Percentiles rank a stretch among this genome's conserved stretches.
These are phyloP conservation scores for Leucania comma DNA, from an alignment of 2,888 invertebrate species.

Conservation along the genomic window DNA sequence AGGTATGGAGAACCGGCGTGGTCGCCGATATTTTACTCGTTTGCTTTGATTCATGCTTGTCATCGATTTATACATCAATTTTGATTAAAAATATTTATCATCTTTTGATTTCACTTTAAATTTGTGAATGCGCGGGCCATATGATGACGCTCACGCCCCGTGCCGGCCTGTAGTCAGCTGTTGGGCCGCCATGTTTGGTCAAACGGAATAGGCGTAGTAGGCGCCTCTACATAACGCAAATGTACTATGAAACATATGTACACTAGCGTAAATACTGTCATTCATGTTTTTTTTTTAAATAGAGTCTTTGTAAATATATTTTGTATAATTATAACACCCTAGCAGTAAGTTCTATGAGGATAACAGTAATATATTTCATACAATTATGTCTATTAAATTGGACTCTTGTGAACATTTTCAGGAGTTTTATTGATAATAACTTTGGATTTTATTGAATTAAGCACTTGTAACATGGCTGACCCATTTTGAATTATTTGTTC, in stretches of 20 bases:
- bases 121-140: constrained; percentile 73
- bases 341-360: constrained; percentile 8
- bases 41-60: constrained; percentile 35
- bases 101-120: constrained; percentile 31
- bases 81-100: constrained; percentile 18
- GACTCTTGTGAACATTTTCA: background rate
- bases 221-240: constrained; percentile 77
- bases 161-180: constrained; percentile 90
- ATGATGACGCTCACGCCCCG: constrained; percentile 85
- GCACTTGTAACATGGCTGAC: background rate
- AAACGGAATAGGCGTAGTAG: constrained; percentile 90
- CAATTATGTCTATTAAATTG: background rate
- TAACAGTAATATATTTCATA: constrained; percentile 6
- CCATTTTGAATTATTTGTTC: background rate
- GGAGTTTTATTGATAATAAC: background rate
- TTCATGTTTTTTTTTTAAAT: constrained; percentile 69
- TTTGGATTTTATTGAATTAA: background rate
- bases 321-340: background rate
- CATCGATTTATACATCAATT: constrained; percentile 1
- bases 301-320: constrained; percentile 16
- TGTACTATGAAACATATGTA: constrained; percentile 78
- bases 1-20: constrained; percentile 90
- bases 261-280: constrained; percentile 73
- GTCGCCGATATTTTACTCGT: constrained; percentile 71
- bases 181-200: constrained; percentile 91